Evolutionary conservation across 2,797 vertebrate species (phyloP), one percentile per base, ranked within the genome.

Genomic region (Trachurus trachurus): DNA sequence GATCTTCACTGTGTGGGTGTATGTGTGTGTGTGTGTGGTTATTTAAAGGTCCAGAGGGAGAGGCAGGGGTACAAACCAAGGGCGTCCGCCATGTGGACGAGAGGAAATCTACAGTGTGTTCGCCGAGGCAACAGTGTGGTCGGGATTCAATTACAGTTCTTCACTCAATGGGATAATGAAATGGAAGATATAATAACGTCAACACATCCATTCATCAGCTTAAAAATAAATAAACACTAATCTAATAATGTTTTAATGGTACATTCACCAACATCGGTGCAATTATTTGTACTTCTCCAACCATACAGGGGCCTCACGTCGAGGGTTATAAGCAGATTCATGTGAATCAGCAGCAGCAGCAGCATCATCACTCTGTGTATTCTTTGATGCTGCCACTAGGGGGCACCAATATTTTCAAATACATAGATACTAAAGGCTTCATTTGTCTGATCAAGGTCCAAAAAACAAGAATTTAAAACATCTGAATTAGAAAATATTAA

Each of bases 1-100:
- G 42, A 65, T 61, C 29, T 31, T 29, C 44, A 4, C 4, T 3
- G 17, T 50, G 17, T 45, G 47, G n/a, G n/a, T n/a, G n/a, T n/a
- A n/a, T 40, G 63, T 22, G 39, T 7, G 2, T 3, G 13, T 50
- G n/a, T 45, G 49, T 40, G 63, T 22, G 45, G 71, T 86, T 77
- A 78, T 88, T 80, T 68, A 84, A 60, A 58, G 71, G 37, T 31
- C 58, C 39, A 5, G 26, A 21, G 65, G 66, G 58, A 81, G 77
- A 78, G 21, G 42, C 42, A 34, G 10, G 57, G 47, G 26, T 29
- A 57, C 74, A 76, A 63, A 81, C 76, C 76, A 76, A 80, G 76
- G 76, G 31, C 71, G 6, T 12, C 26, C 0, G 11, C 56, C 17
- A 54, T 45, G 45, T 61, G 80, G 5, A 42, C 67, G 71, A 7